Evolutionary conservation across 1,140 invertebrate genomes (phyloP), one percentile per base, ranked within the genome.

Genomic region (Drosophila pandora): DNA sequence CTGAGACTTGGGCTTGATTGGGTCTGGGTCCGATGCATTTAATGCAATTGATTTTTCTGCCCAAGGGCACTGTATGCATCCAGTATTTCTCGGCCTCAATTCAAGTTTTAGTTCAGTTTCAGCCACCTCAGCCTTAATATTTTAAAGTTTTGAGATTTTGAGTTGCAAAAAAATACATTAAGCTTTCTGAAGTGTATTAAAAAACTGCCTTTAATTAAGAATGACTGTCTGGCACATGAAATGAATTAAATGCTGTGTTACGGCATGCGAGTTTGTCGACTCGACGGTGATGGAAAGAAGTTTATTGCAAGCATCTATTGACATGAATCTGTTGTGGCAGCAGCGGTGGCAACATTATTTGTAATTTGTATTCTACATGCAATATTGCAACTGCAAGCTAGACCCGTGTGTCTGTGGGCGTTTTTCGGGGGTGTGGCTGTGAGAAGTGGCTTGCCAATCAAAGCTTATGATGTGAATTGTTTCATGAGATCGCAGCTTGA

Each of bases 11-110:
- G 30, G 52, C 48, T 9, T 37, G 25, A 43, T 37, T 52, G 58
- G 63, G 54, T 70, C 41, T 81, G 78, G 62, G 82, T 45, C 81
- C 67, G 49, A 28, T 80, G 78, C 79, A 71, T 82, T 82, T 47
- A 79, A 76, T 87, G 78, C 78, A 87, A 87, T 87, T 87, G 82
- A 87, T 88, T 87, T 87, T 73, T 69, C 65, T 54, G 78, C 82
- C 82, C 82, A 88, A 88, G 82, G 83, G 78, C 78, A 67, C 71
- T 65, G 60, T 30, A 58, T 76, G 71, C 82, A 88, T 53, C 49
- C 45, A 55, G 65, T 52, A 57, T 52, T 23, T 47, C 41, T 56
- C 41, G 13, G 17, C 21, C 28, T 55, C 30, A 17, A 21, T 32
- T 32, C 17, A 2, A 45, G 23, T 45, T 25, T 67, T 12, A 13